A percentile compares a stretch with the other conserved stretches of the same genome.
These are phyloP conservation scores for Spizella passerina DNA, from an alignment of 2,797 vertebrate genomes.

Conservation along the genomic window DNA sequence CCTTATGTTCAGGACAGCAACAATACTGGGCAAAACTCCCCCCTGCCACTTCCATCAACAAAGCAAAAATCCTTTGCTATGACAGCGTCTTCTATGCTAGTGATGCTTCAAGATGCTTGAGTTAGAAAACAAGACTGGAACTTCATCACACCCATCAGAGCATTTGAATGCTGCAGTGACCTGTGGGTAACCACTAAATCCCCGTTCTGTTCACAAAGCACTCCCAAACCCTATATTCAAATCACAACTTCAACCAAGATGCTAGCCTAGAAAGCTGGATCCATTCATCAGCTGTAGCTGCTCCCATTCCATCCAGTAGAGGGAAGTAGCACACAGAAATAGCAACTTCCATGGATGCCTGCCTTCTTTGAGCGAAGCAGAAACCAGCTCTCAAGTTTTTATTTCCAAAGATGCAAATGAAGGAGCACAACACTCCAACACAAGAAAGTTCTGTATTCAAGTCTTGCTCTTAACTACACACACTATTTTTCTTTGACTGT, in stretches of 20 bases:
- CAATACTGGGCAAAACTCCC: not conserved
- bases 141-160: not conserved
- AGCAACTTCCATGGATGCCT: not conserved
- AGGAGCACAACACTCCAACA: not conserved
- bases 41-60: not conserved
- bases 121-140: not conserved
- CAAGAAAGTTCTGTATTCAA: not conserved
- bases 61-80: not conserved
- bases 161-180: not conserved
- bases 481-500: not conserved
- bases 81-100: not conserved
- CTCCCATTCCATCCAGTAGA: constrained; percentile 59
- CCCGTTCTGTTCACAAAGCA: not conserved
- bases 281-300: not conserved
- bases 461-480: not conserved
- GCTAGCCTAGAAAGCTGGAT: not conserved
- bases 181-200: not conserved
- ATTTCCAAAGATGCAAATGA: not conserved
- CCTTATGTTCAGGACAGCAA: not conserved
- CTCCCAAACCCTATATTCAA: not conserved
- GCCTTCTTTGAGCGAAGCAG: not conserved
- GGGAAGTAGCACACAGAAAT: constrained; percentile 45
- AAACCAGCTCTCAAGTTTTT: not conserved
- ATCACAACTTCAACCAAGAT: not conserved
- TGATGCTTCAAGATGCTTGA: not conserved